phyloP scores from a whole-genome alignment of 1,140 invertebrate species.

The Teleogryllus occipitalis region DNA sequence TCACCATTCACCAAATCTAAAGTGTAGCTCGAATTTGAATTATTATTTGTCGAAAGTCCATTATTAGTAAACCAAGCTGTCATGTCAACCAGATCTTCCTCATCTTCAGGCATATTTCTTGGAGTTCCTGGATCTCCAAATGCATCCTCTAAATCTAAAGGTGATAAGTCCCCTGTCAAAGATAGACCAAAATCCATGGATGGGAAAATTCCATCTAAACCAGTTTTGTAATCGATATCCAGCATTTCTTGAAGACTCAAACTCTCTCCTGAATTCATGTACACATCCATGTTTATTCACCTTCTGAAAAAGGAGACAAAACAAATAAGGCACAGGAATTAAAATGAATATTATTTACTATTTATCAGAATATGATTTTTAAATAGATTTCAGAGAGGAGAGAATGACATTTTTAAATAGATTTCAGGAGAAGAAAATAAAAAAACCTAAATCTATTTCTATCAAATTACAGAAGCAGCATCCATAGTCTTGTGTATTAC shows the following conservation, averaged over 20 bases:
- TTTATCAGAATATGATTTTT: no score
- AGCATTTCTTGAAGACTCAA: slow-evolving; percentile 66
- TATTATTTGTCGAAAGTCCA: slow-evolving; percentile 17
- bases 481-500: no score
- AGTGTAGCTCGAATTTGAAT: slow-evolving; percentile 41
- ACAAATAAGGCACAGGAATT: not conserved
- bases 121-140: slow-evolving; percentile 11
- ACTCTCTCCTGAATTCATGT: slow-evolving; percentile 41
- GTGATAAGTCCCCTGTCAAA: slow-evolving; percentile 13
- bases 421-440: no score
- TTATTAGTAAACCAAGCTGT: slow-evolving; percentile 25
- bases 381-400: no score
- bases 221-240: slow-evolving; percentile 71
- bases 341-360: not conserved
- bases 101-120: not conserved
- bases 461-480: no score
- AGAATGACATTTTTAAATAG: no score
- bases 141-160: slow-evolving; percentile 18
- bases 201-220: slow-evolving; percentile 65
- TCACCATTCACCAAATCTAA: slow-evolving; percentile 63
- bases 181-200: slow-evolving; percentile 33
- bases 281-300: slow-evolving; percentile 42
- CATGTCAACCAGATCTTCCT: slow-evolving; percentile 19
- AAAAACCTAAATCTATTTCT: no score
- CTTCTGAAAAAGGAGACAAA: slow-evolving; percentile 14